Percentiles rank a stretch among this genome's conserved stretches.
Conservation (phyloP, 2,797 vertebrate species). For the Parambassis ranga region DNA sequence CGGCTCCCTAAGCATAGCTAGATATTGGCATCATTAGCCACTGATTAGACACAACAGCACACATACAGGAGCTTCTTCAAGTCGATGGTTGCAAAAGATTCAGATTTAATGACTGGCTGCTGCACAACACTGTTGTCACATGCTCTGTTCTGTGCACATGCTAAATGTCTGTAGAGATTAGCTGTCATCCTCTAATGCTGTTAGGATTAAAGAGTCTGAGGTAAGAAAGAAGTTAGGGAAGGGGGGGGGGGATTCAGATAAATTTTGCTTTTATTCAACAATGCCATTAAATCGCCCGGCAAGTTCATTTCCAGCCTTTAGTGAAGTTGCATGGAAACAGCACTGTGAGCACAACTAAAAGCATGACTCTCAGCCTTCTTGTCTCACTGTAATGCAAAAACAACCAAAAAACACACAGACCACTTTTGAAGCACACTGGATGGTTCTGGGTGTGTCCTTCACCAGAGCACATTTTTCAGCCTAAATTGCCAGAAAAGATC, state of each 20-base stretch:
- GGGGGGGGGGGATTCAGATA: too few relatives aligned
- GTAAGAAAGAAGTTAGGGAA: too few relatives aligned
- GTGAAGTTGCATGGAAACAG: constrained; percentile 21
- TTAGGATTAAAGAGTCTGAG: too few relatives aligned
- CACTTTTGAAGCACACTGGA: neutral
- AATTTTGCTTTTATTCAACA: constrained; percentile 3
- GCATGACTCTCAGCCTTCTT: constrained; percentile 12
- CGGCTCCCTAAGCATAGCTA: constrained; percentile 17
- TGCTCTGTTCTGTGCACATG: too few relatives aligned
- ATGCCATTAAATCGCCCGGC: constrained; percentile 34
- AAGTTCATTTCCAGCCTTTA: constrained; percentile 47
- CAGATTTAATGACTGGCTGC: too few relatives aligned
- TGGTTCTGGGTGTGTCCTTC: neutral
- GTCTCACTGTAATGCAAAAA: neutral
- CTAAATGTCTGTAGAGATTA: too few relatives aligned
- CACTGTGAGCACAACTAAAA: constrained; percentile 30
- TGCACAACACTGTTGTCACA: too few relatives aligned
- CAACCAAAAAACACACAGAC: neutral
- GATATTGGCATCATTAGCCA: constrained; percentile 24
- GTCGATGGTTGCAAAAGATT: too few relatives aligned
- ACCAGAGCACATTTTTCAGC: neutral
- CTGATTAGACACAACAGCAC: constrained; percentile 18
- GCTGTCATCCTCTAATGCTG: too few relatives aligned
- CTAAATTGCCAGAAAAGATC: neutral
- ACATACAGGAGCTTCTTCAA: neutral